Percentiles rank a stretch among this genome's conserved stretches.
Evolutionary conservation across 30 jellyfish, hydroid and myxozoan genomes (phyloP).

Genomic region (Turritopsis rubra): DNA sequence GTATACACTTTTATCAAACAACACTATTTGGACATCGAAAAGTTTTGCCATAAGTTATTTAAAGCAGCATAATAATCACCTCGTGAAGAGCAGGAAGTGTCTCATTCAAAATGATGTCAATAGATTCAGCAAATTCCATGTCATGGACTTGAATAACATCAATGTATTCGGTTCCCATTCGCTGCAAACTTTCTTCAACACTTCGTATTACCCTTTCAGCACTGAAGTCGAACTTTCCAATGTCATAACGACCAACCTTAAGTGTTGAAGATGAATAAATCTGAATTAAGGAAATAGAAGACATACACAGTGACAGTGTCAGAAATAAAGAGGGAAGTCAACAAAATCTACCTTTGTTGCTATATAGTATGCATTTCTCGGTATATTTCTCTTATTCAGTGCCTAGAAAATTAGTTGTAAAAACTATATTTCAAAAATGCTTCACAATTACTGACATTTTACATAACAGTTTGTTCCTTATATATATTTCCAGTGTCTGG

Average conservation of each 20-base stretch:
- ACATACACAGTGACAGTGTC: not conserved
- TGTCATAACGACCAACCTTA: conserved; percentile 89
- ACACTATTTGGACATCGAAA: not conserved
- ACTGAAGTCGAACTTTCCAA: conserved; percentile 67
- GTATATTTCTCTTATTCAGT: conserved; percentile 44
- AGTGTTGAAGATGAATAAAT: too few species aligned
- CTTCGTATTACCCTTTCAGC: conserved; percentile 66
- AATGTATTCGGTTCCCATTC: conserved; percentile 71
- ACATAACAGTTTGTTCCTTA: too few species aligned
- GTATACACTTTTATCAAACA: too few species aligned
- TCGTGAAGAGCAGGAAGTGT: conserved; percentile 84
- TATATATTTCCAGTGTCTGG: too few species aligned
- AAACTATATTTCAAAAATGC: not conserved
- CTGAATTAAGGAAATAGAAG: not conserved
- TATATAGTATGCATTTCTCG: conserved; percentile 74
- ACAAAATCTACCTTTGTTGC: conserved; percentile 65
- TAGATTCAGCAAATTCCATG: conserved; percentile 85
- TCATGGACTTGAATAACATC: conserved; percentile 84
- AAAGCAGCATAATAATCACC: conserved; percentile 19
- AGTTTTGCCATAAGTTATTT: not conserved
- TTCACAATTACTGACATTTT: too few species aligned
- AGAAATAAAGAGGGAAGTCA: not conserved
- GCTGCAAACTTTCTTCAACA: conserved; percentile 80
- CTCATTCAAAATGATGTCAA: conserved; percentile 66
- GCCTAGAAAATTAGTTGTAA: conserved; percentile 40